phyloP scores from a whole-genome alignment of 2,888 invertebrate species.

The Pycnomerus fuliginosus region DNA sequence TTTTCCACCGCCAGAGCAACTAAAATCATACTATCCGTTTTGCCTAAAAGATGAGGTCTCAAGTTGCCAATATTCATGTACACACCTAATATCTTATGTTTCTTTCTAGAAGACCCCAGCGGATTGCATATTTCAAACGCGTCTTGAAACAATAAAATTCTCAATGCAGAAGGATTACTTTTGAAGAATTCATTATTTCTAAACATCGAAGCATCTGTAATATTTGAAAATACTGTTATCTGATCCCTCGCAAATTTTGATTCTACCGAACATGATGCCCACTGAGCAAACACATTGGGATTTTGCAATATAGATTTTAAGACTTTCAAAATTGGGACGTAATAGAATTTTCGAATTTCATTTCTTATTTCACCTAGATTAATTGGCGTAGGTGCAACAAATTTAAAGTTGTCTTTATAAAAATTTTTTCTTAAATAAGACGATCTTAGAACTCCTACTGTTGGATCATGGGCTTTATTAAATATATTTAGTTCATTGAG shows the following conservation, averaged over 20 bases:
- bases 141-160: constrained; percentile 39
- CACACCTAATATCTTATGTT: constrained; percentile 38
- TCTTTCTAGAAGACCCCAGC: constrained; percentile 35
- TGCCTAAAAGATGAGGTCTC: constrained; percentile 27
- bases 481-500: too few relatives aligned
- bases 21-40: constrained; percentile 34
- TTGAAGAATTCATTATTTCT: constrained; percentile 21
- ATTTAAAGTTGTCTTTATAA: background rate
- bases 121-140: constrained; percentile 40
- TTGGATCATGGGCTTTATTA: too few relatives aligned
- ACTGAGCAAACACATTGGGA: too few relatives aligned
- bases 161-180: constrained; percentile 8
- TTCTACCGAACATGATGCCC: too few relatives aligned
- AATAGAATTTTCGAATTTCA: background rate
- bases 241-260: background rate
- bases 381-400: background rate
- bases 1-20: constrained; percentile 35
- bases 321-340: background rate
- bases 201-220: constrained; percentile 17
- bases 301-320: background rate
- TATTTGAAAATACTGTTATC: constrained; percentile 4
- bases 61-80: constrained; percentile 38
- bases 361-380: background rate
- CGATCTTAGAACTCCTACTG: constrained; percentile 1
- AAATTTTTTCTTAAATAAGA: background rate